Percentiles rank a stretch among this genome's conserved stretches.
Conservation (phyloP, 2,797 vertebrate genomes). For the Sphenodon punctatus region DNA sequence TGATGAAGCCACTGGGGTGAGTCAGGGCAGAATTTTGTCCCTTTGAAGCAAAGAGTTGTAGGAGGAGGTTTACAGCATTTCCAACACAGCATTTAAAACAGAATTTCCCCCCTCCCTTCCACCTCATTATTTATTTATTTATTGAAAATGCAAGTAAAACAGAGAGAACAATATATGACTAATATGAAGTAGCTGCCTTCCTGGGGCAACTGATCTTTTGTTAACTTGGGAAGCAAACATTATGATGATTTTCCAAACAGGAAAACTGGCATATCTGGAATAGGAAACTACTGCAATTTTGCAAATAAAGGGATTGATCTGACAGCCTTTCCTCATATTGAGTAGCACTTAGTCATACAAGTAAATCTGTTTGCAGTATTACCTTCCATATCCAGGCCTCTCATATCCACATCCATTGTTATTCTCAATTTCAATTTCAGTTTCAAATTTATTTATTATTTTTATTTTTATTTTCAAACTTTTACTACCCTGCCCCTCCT, state of each 20-base stretch:
- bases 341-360: background rate
- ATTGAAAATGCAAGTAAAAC: background rate
- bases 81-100: slow-evolving; percentile 1
- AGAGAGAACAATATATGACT: background rate
- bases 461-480: too few species aligned
- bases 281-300: accelerated
- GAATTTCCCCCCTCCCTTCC: slow-evolving; percentile 13
- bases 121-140: too few species aligned
- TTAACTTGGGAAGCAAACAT: background rate
- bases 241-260: background rate
- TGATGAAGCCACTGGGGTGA: background rate
- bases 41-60: background rate
- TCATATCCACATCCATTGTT: too few species aligned
- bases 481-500: too few species aligned
- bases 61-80: background rate
- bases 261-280: background rate
- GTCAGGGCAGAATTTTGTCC: background rate
- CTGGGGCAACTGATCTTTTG: background rate
- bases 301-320: background rate
- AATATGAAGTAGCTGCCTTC: background rate
- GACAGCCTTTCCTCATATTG: background rate
- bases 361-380: background rate
- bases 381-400: too few species aligned
- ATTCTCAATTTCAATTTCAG: too few species aligned
- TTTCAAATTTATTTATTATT: too few species aligned